Conservation (phyloP, 1,140 invertebrate species). For the Streblospio benedicti region DNA sequence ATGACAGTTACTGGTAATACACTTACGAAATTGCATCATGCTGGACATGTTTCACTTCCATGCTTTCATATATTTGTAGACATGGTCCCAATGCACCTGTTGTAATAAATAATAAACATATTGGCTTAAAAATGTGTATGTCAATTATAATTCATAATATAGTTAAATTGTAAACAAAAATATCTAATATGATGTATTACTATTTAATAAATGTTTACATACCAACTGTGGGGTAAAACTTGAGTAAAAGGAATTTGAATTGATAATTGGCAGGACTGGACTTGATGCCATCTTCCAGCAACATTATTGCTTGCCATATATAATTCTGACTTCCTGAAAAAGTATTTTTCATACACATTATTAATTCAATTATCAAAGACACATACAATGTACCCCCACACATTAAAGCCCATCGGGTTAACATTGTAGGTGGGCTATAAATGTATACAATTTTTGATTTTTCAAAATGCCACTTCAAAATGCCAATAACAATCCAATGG, state of each 20-base stretch:
- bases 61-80: constrained; percentile 55
- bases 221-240: constrained; percentile 65
- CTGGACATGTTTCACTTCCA: constrained; percentile 91
- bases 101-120: constrained; percentile 16
- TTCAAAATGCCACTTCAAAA: neutral
- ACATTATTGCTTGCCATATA: constrained; percentile 56
- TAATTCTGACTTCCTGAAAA: constrained; percentile 49
- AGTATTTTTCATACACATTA: neutral
- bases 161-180: neutral
- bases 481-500: too few relatives aligned
- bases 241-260: constrained; percentile 63
- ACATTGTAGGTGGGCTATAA: neutral
- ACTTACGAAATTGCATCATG: constrained; percentile 67
- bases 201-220: constrained; percentile 26
- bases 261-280: constrained; percentile 70
- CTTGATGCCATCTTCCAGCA: constrained; percentile 62
- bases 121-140: constrained; percentile 4
- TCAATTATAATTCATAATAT: neutral
- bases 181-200: neutral
- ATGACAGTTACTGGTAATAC: neutral
- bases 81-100: constrained; percentile 61
- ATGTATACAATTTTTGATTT: neutral
- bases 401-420: neutral
- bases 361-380: neutral
- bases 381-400: neutral